Base-by-base conservation (phyloP, 1,140 invertebrate genomes). In the Zelostemma sp. region DNA sequence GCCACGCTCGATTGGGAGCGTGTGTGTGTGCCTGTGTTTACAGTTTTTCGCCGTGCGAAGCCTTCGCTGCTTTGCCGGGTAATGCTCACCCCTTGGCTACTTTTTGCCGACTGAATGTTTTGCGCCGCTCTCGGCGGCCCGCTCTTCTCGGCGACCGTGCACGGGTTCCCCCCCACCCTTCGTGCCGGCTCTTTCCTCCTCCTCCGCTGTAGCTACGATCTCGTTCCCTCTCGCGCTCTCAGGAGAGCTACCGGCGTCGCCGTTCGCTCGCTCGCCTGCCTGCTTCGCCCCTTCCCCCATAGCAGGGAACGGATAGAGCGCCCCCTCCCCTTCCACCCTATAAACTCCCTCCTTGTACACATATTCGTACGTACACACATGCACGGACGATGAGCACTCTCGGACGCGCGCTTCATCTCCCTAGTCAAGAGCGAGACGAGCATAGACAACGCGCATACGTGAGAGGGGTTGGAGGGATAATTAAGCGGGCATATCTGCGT, bases 81-180 rank as follows among this genome's bases (percentile, higher is more conserved):
- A 77, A 80, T 82, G 83, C 75, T 83, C 79, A 86, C 81, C 83
- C 84, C 84, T 83, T 83, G 84, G 78, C 80, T 85, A 86, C 84
- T 86, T 86, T 86, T 86, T 86, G 83, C 83, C 83, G 82, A 85
- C 84, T 86, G 81, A 85, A 86, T 85, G 83, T 85, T 85, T 85
- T 85, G 81, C 80, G 82, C 79, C 68, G 73, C 67, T 50, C 54
- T 40, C 19, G 41, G 3, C 40, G 40, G 16, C 5, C 11, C 11
- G 35, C 56, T 53, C 53, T 68, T 69, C 69, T 41, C 61, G 72
- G 38, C 63, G 65, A 56, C 64, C 65, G 73, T 41, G 49, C 65
- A 62, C 61, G 63, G 60, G 6, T 51, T 17, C 17, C 25, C 43
- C 35, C 54, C 45, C 11, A 2, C 33, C n/a, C 33, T 4, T 14